Percentiles rank a stretch among this genome's conserved stretches.
Evolutionary conservation across 2,113 vertebrate species (phyloP).

Genomic region (Charadrius vociferus): DNA sequence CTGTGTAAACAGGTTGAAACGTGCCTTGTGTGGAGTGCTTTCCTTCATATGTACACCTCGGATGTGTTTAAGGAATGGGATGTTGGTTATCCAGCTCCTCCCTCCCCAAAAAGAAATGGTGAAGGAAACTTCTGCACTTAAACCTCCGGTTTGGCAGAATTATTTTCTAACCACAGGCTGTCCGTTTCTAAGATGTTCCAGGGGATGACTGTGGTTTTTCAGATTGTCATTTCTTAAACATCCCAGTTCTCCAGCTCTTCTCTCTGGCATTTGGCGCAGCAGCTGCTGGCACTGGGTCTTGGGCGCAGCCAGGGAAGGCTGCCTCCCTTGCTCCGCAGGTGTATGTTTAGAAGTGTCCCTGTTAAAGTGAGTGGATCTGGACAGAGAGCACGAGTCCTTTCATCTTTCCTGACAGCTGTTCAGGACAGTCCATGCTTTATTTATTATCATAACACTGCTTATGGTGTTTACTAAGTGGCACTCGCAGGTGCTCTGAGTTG

Average conservation of each 20-base stretch:
- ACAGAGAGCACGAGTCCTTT: background rate
- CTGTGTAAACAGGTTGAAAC: background rate
- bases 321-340: background rate
- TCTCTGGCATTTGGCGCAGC: background rate
- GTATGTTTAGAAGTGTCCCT: fast-evolving
- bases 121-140: background rate
- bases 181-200: background rate
- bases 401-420: background rate
- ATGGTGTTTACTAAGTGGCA: background rate
- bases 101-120: background rate
- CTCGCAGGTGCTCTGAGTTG: background rate
- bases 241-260: background rate
- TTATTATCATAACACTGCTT: background rate
- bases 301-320: background rate
- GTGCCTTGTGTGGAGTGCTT: background rate
- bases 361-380: background rate
- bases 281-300: background rate
- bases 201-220: background rate
- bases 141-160: background rate
- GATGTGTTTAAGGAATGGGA: fast-evolving
- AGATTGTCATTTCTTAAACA: background rate
- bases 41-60: fast-evolving
- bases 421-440: background rate
- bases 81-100: background rate
- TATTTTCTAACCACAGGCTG: background rate